Conservation (phyloP, 2,888 invertebrate species). For the Acanthosepion pharaonis region DNA sequence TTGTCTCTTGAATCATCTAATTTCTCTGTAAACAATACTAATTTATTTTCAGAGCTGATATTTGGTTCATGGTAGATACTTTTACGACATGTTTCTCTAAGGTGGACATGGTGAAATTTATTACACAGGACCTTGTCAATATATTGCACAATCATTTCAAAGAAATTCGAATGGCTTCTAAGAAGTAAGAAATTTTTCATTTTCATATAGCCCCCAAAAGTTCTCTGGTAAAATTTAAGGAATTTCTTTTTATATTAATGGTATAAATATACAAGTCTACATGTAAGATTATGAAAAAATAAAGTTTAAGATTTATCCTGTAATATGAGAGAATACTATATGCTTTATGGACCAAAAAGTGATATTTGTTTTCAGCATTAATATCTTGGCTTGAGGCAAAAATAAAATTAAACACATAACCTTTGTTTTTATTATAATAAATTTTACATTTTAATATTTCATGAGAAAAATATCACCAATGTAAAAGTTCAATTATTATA, state of each 20-base stretch:
- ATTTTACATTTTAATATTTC: too few relatives aligned
- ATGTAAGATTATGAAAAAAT: background rate
- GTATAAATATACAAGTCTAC: background rate
- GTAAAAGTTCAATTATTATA: too few relatives aligned
- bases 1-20: background rate
- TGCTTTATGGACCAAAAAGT: too few relatives aligned
- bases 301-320: too few relatives aligned
- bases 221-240: background rate
- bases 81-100: constrained; percentile 83
- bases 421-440: too few relatives aligned
- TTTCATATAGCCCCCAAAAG: too few relatives aligned
- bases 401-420: too few relatives aligned
- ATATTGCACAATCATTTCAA: constrained; percentile 89
- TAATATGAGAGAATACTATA: too few relatives aligned
- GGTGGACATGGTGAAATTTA: constrained; percentile 86
- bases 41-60: constrained; percentile 77
- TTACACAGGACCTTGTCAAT: constrained; percentile 87
- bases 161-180: constrained; percentile 71
- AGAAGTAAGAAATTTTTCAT: constrained; percentile 52
- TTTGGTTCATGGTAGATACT: constrained; percentile 86
- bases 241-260: background rate
- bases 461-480: too few relatives aligned
- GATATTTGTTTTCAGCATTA: too few relatives aligned
- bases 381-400: too few relatives aligned
- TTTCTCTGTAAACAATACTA: background rate